Conservation (phyloP, 2,113 vertebrate genomes). For the Muntiacus reevesi region DNA sequence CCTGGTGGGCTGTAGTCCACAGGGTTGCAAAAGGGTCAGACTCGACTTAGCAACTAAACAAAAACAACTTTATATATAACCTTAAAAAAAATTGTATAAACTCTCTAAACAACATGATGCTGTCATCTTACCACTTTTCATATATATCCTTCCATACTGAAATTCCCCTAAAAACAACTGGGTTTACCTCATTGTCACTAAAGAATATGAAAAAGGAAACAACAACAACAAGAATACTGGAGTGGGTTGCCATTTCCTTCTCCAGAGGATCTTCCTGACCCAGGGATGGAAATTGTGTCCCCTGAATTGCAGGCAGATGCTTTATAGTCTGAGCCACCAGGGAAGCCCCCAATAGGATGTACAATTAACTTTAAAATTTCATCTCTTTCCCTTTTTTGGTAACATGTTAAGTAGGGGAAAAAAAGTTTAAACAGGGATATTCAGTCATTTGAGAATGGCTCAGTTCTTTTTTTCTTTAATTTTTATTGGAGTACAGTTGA, state of each 20-base stretch:
- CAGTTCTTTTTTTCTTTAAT: neutral
- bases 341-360: neutral
- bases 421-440: neutral
- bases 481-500: neutral
- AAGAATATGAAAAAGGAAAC: neutral
- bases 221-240: neutral
- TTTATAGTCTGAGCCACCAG: neutral
- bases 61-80: neutral
- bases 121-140: neutral
- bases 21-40: neutral
- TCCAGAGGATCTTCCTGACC: neutral
- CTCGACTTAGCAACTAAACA: neutral
- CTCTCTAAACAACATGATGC: neutral
- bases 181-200: neutral
- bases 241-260: neutral
- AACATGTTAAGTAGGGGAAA: neutral
- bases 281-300: neutral
- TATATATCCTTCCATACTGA: neutral
- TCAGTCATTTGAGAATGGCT: neutral
- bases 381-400: neutral
- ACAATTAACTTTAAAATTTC: neutral
- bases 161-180: neutral
- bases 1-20: neutral
- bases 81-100: neutral
- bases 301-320: neutral